Percentiles rank a stretch among this genome's conserved stretches.
Conservation (phyloP, 1,140 invertebrate species). For the Choristoneura fumiferana region DNA sequence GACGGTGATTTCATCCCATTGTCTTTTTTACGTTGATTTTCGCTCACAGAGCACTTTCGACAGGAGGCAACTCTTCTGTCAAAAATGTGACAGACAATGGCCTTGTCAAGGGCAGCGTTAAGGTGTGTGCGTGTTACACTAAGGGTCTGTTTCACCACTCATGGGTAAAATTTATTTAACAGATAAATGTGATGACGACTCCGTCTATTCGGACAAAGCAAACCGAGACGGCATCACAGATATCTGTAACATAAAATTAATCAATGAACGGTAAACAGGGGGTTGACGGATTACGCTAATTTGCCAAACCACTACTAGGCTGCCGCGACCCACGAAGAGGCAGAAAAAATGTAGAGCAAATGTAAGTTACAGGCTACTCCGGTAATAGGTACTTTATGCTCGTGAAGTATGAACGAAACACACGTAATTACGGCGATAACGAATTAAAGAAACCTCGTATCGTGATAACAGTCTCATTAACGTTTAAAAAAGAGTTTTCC, state of each 20-base stretch:
- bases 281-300: neutral
- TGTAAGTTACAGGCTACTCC: neutral
- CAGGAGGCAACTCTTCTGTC: neutral
- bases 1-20: conserved; percentile 42
- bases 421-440: conserved; percentile 1
- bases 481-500: conserved; percentile 14
- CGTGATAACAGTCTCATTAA: conserved; percentile 7
- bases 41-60: neutral
- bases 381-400: neutral
- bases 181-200: too few species aligned
- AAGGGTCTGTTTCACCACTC: too few species aligned
- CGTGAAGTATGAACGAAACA: neutral
- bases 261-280: too few species aligned
- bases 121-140: neutral
- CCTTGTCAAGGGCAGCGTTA: neutral
- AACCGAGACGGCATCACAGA: too few species aligned
- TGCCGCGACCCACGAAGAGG: neutral
- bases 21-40: neutral
- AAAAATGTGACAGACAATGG: neutral
- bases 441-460: neutral
- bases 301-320: neutral
- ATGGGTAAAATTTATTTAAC: too few species aligned
- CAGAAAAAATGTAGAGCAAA: neutral
- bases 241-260: too few species aligned
- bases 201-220: too few species aligned